Percentiles rank a stretch among this genome's conserved stretches.
These are phyloP conservation scores for Eurystomus gularis DNA, from an alignment of 2,113 vertebrate species.

Conservation along the genomic window DNA sequence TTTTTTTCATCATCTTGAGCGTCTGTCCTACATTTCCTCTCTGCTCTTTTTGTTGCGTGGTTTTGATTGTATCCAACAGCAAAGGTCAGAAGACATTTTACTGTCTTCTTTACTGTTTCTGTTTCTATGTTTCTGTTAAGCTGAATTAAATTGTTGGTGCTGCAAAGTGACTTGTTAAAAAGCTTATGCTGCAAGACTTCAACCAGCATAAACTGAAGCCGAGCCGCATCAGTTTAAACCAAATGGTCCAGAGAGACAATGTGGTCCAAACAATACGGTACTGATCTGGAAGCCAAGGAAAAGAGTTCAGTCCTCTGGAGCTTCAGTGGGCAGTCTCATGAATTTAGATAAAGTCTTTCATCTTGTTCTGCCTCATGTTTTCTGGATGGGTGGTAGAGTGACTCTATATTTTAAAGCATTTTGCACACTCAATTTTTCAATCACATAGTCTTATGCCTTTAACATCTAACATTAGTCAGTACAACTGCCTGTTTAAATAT, in stretches of 20 bases:
- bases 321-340: background rate
- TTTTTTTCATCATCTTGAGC: background rate
- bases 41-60: background rate
- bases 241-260: background rate
- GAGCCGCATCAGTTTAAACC: background rate
- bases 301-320: background rate
- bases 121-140: slow-evolving; percentile 18
- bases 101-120: slow-evolving; percentile 9
- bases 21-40: background rate
- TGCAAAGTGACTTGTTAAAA: slow-evolving; percentile 39
- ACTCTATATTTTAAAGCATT: background rate
- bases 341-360: background rate
- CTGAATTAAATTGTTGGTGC: slow-evolving; percentile 31
- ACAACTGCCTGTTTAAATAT: background rate
- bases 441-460: background rate
- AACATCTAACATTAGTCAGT: background rate
- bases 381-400: background rate
- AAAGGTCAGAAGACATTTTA: slow-evolving; percentile 51
- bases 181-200: slow-evolving; percentile 39
- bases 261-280: background rate
- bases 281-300: background rate
- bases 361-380: background rate
- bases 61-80: slow-evolving; percentile 42
- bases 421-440: background rate
- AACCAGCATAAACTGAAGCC: background rate